Base-by-base conservation (phyloP, 1,140 invertebrate species). In the Calycopis cecrops region DNA sequence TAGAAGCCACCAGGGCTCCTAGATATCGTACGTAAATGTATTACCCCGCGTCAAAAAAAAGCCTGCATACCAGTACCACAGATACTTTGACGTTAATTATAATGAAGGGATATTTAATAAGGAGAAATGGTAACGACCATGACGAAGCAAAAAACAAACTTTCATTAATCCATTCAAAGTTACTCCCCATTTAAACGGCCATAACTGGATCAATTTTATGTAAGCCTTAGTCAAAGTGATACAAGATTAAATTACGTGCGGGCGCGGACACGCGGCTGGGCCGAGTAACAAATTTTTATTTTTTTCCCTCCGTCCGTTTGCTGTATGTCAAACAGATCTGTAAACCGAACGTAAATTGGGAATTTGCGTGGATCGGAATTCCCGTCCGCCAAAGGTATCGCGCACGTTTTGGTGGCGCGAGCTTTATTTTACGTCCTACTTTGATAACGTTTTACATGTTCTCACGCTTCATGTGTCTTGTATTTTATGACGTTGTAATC, bases 261-360 rank as follows among this genome's bases (percentile, higher is more conserved):
- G 60, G 60, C 65, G 50, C 68, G 63, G 60, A 28, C 64, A 63
- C 59, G 63, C 61, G 66, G 63, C 67, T 58, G 55, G 62, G 59
- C 57, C 47, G 59, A 65, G 63, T 69, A 64, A 65, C 65, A 62
- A 63, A 65, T 58, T 63, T 71, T 73, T 66, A 58, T 60, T 62
- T 69, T 71, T 77, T 70, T 62, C 57, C 63, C 55, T 67, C 62
- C 71, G 68, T 79, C 76, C 76, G 72, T 75, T 85, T 79, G 67
- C 67, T 60, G 64, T 63, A 77, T 70, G 72, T 79, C 79, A 83
- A 80, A 81, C 72, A 78, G 69, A 78, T 72, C 67, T 78, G 73
- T 74, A 73, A 76, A 76, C 72, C 63, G 65, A 71, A 74, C 69
- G 59, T 67, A 72, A 75, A 81, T 76, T 74, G 67, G 65, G 60